phyloP scores from a whole-genome alignment of 2,113 vertebrate species.

The Dissostichus mawsoni region DNA sequence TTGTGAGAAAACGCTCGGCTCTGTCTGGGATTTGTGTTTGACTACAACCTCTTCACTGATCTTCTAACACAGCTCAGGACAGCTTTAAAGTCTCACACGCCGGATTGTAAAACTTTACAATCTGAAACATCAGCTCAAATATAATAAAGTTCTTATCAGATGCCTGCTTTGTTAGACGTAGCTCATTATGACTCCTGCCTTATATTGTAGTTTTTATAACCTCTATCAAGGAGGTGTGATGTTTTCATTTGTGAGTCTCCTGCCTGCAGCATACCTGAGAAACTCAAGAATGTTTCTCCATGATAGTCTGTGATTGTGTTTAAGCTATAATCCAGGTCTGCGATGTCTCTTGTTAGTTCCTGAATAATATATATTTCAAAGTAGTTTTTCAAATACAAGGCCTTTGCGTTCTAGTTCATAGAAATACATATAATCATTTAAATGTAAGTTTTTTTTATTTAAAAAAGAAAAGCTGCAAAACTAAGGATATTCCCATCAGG shows the following conservation, averaged over 20 bases:
- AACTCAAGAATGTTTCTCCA: conserved; percentile 8
- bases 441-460: too few relatives aligned
- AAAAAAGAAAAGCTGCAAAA: too few relatives aligned
- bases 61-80: neutral
- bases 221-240: neutral
- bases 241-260: neutral
- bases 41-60: neutral
- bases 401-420: too few relatives aligned
- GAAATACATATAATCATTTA: too few relatives aligned
- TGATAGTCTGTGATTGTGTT: conserved; percentile 7
- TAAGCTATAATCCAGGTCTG: neutral
- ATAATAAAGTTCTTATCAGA: neutral
- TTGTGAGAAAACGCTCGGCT: conserved; percentile 70
- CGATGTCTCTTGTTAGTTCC: neutral
- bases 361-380: neutral
- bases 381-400: too few relatives aligned
- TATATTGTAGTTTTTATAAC: conserved; percentile 7
- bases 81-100: neutral
- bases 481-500: too few relatives aligned
- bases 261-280: neutral
- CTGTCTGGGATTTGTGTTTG: conserved; percentile 47
- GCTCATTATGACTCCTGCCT: neutral
- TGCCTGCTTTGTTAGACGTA: neutral
- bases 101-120: conserved; percentile 30
- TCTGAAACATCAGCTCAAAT: conserved; percentile 5